phyloP scores from a whole-genome alignment of 2,797 vertebrate species.

The Bradypodion pumilum region DNA sequence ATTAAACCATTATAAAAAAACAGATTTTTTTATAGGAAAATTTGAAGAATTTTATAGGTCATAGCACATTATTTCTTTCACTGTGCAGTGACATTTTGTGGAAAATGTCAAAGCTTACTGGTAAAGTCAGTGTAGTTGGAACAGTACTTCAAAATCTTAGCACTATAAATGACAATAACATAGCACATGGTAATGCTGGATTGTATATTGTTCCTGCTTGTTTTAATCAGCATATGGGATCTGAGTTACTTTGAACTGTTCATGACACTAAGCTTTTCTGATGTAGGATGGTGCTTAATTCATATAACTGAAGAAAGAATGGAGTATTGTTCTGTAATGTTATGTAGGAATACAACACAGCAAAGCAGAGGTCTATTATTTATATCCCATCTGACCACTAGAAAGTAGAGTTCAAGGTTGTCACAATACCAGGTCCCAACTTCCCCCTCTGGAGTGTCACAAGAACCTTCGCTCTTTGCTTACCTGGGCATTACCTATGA shows the following conservation, averaged over 20 bases:
- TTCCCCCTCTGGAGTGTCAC: too few species aligned
- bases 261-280: slow-evolving; percentile 46
- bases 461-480: too few species aligned
- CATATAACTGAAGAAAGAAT: slow-evolving; percentile 36
- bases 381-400: too few species aligned
- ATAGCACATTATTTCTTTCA: not conserved
- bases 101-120: slow-evolving; percentile 19
- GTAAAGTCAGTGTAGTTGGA: slow-evolving; percentile 2
- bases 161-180: slow-evolving; percentile 36
- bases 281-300: slow-evolving; percentile 42
- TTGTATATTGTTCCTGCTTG: not conserved
- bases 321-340: slow-evolving; percentile 25
- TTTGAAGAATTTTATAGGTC: slow-evolving; percentile 24
- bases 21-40: slow-evolving; percentile 12
- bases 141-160: slow-evolving; percentile 40
- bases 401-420: too few species aligned
- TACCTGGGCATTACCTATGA: too few species aligned
- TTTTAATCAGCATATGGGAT: slow-evolving; percentile 39
- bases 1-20: slow-evolving; percentile 17
- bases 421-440: too few species aligned
- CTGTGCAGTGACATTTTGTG: slow-evolving; percentile 4
- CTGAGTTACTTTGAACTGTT: slow-evolving; percentile 58
- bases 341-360: too few species aligned
- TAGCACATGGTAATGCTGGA: not conserved
- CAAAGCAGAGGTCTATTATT: too few species aligned